Evolutionary conservation across 1,140 invertebrate genomes (phyloP), one percentile per base, ranked within the genome.

Genomic region (Probaryconus sp.): DNA sequence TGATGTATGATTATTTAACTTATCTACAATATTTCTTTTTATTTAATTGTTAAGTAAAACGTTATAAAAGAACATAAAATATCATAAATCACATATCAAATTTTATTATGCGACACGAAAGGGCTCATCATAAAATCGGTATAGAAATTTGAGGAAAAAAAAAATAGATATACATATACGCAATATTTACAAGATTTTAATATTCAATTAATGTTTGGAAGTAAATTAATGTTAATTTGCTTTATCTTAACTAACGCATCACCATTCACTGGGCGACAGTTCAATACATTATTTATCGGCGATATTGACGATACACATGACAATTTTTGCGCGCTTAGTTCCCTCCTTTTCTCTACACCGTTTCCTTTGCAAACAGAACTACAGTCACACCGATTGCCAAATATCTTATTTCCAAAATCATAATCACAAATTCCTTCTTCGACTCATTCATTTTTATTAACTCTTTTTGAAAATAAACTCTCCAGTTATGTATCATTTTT

Each of bases 41-140:
- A 67, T 67, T 65, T 67, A 73, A 73, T 42, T 73, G 55, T 67
- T 61, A 74, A 63, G 48, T 63, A 63, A 74, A 74, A 68, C 67
- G 63, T 74, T 68, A 68, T 74, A 74, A 68, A 64, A 58, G 63
- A 74, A 74, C 63, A 31, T 68, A 67, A 74, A 63, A 68, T 63
- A 74, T 74, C 71, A 68, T 74, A 65, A 65, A 67, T 67, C 61
- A 73, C 48, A 67, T 61, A 61, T 73, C 61, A 67, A 73, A 67
- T 74, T 74, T 74, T 74, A 67, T 68, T 67, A 74, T 74, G 71
- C 71, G 71, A 74, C 71, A 74, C 71, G 71, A 74, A 73, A 73
- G 61, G 40, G 40, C 50, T 73, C n/a, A n/a, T 72, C 68, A 72
- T 72, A 64, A 71, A 71, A 58, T 71, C 58, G 68, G 68, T 71